Percentiles rank a stretch among this genome's conserved stretches.
These are phyloP conservation scores for Hypercompe scribonia DNA, from an alignment of 2,888 invertebrate species.

Conservation along the genomic window DNA sequence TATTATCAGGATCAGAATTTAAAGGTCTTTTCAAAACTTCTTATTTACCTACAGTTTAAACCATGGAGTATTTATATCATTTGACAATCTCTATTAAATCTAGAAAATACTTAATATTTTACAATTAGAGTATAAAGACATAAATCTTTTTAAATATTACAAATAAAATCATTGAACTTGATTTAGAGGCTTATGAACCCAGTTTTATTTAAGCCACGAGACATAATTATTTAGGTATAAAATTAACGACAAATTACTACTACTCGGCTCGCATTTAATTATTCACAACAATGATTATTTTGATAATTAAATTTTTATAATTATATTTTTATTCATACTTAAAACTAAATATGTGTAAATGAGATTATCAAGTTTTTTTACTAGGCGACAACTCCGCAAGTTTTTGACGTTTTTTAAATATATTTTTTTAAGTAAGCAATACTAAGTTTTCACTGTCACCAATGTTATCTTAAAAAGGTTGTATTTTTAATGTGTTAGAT, in stretches of 20 bases:
- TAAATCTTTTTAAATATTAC: neutral
- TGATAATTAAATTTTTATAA: slow-evolving; percentile 2
- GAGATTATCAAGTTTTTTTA: slow-evolving; percentile 3
- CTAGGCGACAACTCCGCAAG: neutral
- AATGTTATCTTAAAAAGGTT: neutral
- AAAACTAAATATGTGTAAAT: slow-evolving; percentile 5
- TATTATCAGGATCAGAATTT: no score
- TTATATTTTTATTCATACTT: slow-evolving; percentile 3
- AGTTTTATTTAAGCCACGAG: neutral
- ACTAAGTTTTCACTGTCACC: neutral
- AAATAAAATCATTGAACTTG: neutral
- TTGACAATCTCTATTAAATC: neutral
- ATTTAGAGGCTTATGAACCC: neutral
- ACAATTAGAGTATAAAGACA: neutral
- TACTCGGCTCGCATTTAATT: neutral
- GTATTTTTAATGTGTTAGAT: neutral
- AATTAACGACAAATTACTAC: neutral
- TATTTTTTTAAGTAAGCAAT: neutral
- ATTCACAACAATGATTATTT: neutral
- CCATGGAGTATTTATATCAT: neutral
- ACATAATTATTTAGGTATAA: neutral
- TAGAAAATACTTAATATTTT: neutral
- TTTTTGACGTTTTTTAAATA: neutral
- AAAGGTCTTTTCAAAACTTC: neutral
- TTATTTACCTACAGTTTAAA: neutral